Evolutionary conservation across 1,140 invertebrate species (phyloP).

Genomic region (Psilanteris sp.): DNA sequence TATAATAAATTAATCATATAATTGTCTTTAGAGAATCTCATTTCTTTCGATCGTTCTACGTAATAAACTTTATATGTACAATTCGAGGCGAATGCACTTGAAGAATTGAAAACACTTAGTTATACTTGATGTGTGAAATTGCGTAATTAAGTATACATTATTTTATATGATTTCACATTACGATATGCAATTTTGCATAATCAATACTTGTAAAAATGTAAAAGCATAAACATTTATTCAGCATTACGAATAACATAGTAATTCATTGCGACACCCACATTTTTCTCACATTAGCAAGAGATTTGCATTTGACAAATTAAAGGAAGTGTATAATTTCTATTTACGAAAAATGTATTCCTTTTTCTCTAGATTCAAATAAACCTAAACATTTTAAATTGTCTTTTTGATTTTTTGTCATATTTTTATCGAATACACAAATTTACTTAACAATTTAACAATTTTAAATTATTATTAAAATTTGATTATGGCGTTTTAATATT

Average conservation of each 20-base stretch:
- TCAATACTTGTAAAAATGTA: constrained; percentile 25
- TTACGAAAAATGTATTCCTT: too few relatives aligned
- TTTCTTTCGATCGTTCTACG: too few relatives aligned
- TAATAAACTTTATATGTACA: too few relatives aligned
- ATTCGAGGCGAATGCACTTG: neutral
- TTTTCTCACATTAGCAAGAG: constrained; percentile 12
- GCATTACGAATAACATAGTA: neutral
- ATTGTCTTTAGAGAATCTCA: too few relatives aligned
- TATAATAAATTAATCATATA: constrained; percentile 1
- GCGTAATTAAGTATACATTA: constrained; percentile 6
- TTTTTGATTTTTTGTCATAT: too few relatives aligned
- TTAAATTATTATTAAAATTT: too few relatives aligned
- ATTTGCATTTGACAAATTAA: constrained; percentile 2
- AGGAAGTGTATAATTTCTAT: neutral
- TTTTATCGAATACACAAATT: too few relatives aligned
- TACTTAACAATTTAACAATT: too few relatives aligned
- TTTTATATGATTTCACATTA: constrained; percentile 14
- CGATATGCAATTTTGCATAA: constrained; percentile 18
- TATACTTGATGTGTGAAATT: constrained; percentile 34
- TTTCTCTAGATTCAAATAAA: too few relatives aligned
- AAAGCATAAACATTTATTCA: constrained; percentile 24
- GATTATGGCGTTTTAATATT: too few relatives aligned
- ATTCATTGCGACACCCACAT: constrained; percentile 7
- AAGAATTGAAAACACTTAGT: constrained; percentile 14
- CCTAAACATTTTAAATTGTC: too few relatives aligned